Base-by-base conservation (phyloP, 1,140 invertebrate species). In the Lanistes nyassanus region DNA sequence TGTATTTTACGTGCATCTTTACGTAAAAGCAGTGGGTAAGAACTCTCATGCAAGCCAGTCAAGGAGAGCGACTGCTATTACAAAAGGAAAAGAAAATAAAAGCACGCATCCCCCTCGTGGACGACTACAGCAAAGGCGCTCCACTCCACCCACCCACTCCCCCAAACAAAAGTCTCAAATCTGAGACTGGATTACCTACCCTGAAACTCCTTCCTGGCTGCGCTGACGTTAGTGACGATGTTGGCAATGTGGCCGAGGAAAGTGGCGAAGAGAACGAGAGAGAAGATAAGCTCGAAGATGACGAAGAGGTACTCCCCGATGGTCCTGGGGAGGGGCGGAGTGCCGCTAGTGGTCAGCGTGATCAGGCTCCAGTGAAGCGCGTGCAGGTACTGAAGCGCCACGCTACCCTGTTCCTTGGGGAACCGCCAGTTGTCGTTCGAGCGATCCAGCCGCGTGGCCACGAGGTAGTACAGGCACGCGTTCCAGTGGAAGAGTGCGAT, bases 401-500 rank as follows among this genome's bases (percentile, higher is more conserved):
- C 80, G 67, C 81, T 77, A 47, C 76, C 56, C 51, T 83, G 73
- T 65, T 86, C 82, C 77, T 84, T 83, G 64, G 83, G 86, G 67
- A 86, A 82, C 36, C 53, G 66, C 83, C 83, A 87, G 0, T 77
- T 78, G 13, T 80, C 68, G 19, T 64, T 34, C 0, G 42, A 29
- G 19, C 74, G 47, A 7, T 75, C 76, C 75, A 78, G 76, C 34
- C 76, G 70, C 26, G 56, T 74, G 26, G 81, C 83, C 47, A 88
- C 82, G 23, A 87, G 80, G 92, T 98, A 95, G 91, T 97, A 98
- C 86, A 99, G 92, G 92, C 97, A 99, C 81, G 97, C 97, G 90
- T 99, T 99, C 97, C 97, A 99, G 92, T 99, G 98, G 91, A 99
- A 99, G 90, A 98, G 97, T 90, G 98, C 96, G 90, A 99, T 92